phyloP scores from a whole-genome alignment of 2,888 invertebrate species.

The Argyresthia goedartella region DNA sequence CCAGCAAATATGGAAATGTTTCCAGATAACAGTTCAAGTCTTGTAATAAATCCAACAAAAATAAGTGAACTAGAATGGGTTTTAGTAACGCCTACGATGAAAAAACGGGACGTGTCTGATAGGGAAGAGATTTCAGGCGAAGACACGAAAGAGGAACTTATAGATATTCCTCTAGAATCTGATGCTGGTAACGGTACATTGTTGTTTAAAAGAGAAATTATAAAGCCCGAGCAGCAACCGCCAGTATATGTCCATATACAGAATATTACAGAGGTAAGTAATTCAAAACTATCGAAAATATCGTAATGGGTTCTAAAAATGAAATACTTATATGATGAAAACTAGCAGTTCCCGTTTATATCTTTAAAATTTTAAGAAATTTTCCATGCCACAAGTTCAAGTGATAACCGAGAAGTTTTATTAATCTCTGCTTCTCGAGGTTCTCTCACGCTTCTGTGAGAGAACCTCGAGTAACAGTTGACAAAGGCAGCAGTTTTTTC shows the following conservation, averaged over 20 bases:
- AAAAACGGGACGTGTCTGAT: conserved; percentile 43
- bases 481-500: too few relatives aligned
- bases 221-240: conserved; percentile 60
- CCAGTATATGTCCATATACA: conserved; percentile 78
- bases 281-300: neutral
- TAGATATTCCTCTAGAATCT: conserved; percentile 52
- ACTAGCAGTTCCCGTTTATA: neutral
- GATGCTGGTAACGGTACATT: conserved; percentile 44
- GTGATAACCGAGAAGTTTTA: neutral
- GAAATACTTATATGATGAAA: too few relatives aligned
- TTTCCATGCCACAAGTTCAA: neutral
- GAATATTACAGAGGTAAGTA: conserved; percentile 69
- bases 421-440: too few relatives aligned
- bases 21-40: conserved; percentile 20
- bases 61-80: conserved; percentile 47
- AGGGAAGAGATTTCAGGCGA: conserved; percentile 21
- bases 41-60: conserved; percentile 36
- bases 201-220: conserved; percentile 54
- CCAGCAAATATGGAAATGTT: conserved; percentile 14
- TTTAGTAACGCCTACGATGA: conserved; percentile 45
- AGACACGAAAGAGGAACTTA: conserved; percentile 35
- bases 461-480: too few relatives aligned
- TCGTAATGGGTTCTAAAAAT: neutral
- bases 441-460: too few relatives aligned
- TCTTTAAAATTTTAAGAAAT: neutral